phyloP scores from a whole-genome alignment of 1,140 invertebrate genomes.

The Elymnias hypermnestra region DNA sequence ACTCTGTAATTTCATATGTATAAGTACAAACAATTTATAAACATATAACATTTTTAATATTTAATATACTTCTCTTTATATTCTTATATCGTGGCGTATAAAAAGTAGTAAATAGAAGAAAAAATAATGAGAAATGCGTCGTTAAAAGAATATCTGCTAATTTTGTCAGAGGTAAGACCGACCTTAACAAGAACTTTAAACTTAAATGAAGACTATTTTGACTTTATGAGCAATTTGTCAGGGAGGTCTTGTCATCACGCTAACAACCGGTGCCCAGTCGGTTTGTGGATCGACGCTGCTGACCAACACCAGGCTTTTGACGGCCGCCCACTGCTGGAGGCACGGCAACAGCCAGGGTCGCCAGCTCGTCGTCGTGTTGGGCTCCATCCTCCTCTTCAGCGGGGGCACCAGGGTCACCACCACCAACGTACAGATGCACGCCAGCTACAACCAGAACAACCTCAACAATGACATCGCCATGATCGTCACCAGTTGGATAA shows the following conservation, averaged over 20 bases:
- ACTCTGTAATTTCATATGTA: no score
- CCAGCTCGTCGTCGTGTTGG: background rate
- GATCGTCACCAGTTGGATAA: background rate
- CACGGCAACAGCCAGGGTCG: background rate
- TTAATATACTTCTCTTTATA: no score
- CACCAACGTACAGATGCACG: conserved; percentile 2
- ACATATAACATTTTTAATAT: no score
- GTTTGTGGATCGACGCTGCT: conserved; percentile 13
- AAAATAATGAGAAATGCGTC: no score
- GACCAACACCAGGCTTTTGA: conserved; percentile 4
- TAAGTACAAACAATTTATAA: no score
- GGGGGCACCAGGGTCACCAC: background rate
- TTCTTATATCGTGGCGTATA: no score
- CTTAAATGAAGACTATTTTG: no score
- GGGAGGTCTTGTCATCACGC: conserved; percentile 4
- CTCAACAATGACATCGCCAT: conserved; percentile 7
- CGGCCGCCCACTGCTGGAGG: conserved; percentile 17
- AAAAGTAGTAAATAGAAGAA: no score
- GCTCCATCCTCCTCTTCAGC: background rate
- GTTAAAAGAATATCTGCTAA: no score
- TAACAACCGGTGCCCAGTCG: conserved; percentile 1
- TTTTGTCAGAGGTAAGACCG: no score
- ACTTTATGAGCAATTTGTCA: no score
- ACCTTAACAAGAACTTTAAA: no score
- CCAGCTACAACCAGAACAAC: background rate